Evolutionary conservation across 2,888 invertebrate genomes (phyloP), one percentile per base, ranked within the genome.

Genomic region (Cepaea hortensis): DNA sequence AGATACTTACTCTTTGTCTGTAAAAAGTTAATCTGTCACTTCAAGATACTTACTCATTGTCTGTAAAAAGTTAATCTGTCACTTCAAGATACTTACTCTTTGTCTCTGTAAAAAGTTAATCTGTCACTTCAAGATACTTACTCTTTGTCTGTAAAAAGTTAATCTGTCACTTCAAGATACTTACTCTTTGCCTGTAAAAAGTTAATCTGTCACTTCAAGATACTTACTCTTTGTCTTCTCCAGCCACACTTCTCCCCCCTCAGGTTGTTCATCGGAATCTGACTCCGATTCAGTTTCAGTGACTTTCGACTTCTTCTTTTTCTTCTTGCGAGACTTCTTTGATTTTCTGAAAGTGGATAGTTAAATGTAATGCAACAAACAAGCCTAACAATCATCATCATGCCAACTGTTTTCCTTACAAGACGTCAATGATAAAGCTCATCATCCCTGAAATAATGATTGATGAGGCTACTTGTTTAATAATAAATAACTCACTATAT

Each of bases 151-250:
- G n/a, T 72, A 23, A 6, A 23, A 7, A 35, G 7, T 72, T 0
- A n/a, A 72, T 3, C n/a, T 72, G n/a, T 23, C n/a, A 23, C n/a
- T 72, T 23, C 3, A 55, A 11, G 55, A 62, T 65, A 23, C 82
- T 87, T 72, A 87, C 87, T 84, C 62, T 87, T 87, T n/a, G n/a
- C n/a, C n/a, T n/a, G n/a, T 72, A 23, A 6, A 23, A 7, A 35
- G 7, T 72, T 0, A n/a, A 72, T 3, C n/a, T 72, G n/a, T 23
- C n/a, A 23, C n/a, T 72, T 23, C 3, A 55, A 11, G 55, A 62
- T 65, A 23, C 82, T 87, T 72, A 87, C 87, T 84, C 62, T 87
- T 87, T 13, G 87, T 87, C 62, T 87, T 87, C 65, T 87, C 87
- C 61, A 87, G 6, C 87, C 87, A 87, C 0, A 87, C 81, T 61